A percentile compares a stretch with the other conserved stretches of the same genome.
These are phyloP conservation scores for Pardalotus punctatus DNA, from an alignment of 2,113 vertebrate species.

Conservation along the genomic window DNA sequence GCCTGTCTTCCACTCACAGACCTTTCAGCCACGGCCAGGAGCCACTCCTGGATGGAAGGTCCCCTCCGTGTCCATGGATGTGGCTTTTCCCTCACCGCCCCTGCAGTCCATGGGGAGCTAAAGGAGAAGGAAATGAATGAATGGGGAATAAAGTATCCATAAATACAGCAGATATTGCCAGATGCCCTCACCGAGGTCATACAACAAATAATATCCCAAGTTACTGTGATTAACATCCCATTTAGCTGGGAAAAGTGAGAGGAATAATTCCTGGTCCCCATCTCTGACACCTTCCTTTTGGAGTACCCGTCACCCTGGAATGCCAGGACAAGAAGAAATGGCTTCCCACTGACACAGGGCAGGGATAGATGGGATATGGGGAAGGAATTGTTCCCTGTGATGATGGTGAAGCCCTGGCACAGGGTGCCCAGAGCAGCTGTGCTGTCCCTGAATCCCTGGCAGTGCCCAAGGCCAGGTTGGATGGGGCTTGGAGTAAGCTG, in stretches of 20 bases:
- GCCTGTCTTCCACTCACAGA: slow-evolving; percentile 32
- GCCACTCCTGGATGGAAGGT: slow-evolving; percentile 94
- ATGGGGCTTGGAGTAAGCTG: neutral
- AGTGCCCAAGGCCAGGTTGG: neutral
- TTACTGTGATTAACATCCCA: neutral
- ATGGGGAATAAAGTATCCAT: neutral
- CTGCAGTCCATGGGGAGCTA: slow-evolving; percentile 93
- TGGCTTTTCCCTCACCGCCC: slow-evolving; percentile 93
- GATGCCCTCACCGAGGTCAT: neutral
- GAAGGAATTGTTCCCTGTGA: no score
- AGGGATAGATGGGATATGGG: no score
- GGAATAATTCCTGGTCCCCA: neutral
- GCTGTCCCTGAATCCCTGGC: no score
- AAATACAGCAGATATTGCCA: neutral
- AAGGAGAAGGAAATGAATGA: neutral
- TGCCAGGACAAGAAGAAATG: neutral
- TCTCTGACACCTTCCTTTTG: neutral
- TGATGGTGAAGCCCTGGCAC: no score
- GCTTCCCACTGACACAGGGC: neutral
- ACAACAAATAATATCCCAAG: neutral
- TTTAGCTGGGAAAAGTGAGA: neutral
- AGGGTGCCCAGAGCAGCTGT: no score
- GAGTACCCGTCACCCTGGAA: neutral
- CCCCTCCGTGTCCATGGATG: slow-evolving; percentile 97
- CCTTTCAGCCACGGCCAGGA: slow-evolving; percentile 96